A percentile compares a stretch with the other conserved stretches of the same genome.
These are phyloP conservation scores for Volucella inflata DNA, from an alignment of 2,888 invertebrate species.

Conservation along the genomic window DNA sequence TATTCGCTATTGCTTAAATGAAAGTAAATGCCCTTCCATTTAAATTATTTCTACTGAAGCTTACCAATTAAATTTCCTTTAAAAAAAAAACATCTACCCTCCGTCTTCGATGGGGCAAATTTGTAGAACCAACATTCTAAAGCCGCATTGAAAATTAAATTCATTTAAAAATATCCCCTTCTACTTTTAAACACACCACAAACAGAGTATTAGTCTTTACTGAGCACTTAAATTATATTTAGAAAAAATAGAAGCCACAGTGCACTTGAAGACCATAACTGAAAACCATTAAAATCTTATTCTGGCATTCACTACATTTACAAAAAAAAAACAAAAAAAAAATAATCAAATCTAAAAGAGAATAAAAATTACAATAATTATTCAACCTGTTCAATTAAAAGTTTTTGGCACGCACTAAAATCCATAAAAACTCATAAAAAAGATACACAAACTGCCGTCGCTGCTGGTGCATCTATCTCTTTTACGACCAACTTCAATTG, in stretches of 20 bases:
- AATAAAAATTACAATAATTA: conserved; percentile 68
- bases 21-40: background rate
- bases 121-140: conserved; percentile 39
- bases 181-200: conserved; percentile 9
- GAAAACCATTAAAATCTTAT: conserved; percentile 14
- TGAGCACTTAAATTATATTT: conserved; percentile 29
- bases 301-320: conserved; percentile 18
- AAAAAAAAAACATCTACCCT: conserved; percentile 6
- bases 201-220: background rate
- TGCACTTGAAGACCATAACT: conserved; percentile 16
- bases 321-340: conserved; percentile 49
- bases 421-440: conserved; percentile 83
- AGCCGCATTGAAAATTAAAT: conserved; percentile 47
- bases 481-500: conserved; percentile 68
- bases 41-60: conserved; percentile 22
- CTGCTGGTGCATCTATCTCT: conserved; percentile 68
- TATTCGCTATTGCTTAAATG: background rate
- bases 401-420: conserved; percentile 84
- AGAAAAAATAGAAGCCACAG: conserved; percentile 10
- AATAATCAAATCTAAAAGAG: conserved; percentile 27
- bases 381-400: conserved; percentile 81
- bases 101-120: background rate
- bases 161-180: conserved; percentile 11
- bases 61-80: conserved; percentile 17
- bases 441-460: conserved; percentile 52